Evolutionary conservation across 2,113 vertebrate genomes (phyloP).

Genomic region (Cynocephalus volans): DNA sequence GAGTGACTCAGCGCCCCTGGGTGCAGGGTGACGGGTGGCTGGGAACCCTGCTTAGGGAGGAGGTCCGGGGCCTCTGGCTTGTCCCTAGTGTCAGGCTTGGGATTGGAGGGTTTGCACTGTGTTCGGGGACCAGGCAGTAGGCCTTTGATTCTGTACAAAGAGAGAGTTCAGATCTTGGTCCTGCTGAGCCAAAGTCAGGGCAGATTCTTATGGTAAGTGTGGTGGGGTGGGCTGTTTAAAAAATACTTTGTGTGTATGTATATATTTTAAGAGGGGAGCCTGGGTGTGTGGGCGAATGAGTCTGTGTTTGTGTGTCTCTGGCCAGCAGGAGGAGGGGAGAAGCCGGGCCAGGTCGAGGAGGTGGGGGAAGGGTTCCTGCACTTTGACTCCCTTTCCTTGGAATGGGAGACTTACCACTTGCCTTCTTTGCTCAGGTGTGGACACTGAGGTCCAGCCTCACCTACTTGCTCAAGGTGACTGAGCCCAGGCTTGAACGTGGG

Average conservation of each 20-base stretch:
- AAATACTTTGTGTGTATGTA: background rate
- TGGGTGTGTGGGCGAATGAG: background rate
- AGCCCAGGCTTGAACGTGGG: background rate
- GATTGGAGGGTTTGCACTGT: background rate
- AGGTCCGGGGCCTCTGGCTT: background rate
- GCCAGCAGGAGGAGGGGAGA: background rate
- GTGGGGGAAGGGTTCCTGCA: background rate
- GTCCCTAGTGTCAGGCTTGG: background rate
- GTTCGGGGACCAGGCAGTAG: background rate
- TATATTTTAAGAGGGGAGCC: background rate
- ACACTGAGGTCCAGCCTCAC: background rate
- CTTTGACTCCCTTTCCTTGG: too few species aligned
- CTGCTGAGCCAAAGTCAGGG: background rate
- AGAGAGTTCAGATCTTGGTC: background rate
- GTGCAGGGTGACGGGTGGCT: conserved; percentile 23
- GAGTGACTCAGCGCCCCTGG: conserved; percentile 68
- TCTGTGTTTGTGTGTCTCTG: conserved; percentile 17
- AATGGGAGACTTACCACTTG: background rate
- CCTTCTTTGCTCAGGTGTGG: background rate
- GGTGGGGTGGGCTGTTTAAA: background rate
- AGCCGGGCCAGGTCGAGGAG: background rate
- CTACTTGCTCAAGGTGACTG: background rate
- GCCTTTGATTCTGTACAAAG: background rate
- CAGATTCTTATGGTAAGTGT: conserved; percentile 23
- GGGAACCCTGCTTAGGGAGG: background rate